phyloP scores from a whole-genome alignment of 2,888 invertebrate genomes.

The Eupithecia vulgata region DNA sequence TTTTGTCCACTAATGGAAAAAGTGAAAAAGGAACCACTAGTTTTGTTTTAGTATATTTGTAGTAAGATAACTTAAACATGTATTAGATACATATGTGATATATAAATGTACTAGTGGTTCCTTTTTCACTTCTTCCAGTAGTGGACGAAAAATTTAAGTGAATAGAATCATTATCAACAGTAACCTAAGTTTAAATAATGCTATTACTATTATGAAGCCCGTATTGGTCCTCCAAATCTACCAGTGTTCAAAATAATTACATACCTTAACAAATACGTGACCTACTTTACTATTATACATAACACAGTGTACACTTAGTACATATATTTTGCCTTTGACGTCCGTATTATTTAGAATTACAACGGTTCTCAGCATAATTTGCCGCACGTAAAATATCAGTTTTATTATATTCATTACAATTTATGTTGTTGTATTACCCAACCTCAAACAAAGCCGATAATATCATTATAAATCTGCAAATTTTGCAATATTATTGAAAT shows the following conservation, averaged over 20 bases:
- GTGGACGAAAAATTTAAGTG: too few relatives aligned
- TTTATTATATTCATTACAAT: conserved; percentile 9
- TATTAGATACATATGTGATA: too few relatives aligned
- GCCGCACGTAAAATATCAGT: conserved; percentile 13
- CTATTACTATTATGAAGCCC: too few relatives aligned
- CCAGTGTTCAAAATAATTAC: neutral
- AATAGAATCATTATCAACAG: too few relatives aligned
- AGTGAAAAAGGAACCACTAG: too few relatives aligned
- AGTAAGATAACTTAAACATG: too few relatives aligned
- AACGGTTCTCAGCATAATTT: conserved; percentile 2
- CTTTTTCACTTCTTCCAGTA: too few relatives aligned
- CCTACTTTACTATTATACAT: neutral
- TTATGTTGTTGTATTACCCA: conserved; percentile 3
- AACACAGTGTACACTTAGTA: neutral
- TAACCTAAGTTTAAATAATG: too few relatives aligned
- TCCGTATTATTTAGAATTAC: conserved; percentile 13
- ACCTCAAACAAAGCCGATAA: neutral
- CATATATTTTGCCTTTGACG: neutral
- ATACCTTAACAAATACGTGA: neutral
- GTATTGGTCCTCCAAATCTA: neutral
- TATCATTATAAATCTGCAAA: conserved; percentile 8
- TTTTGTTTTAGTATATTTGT: too few relatives aligned
- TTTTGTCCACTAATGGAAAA: too few relatives aligned
- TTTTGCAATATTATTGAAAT: conserved; percentile 16
- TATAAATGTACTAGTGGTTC: too few relatives aligned